Conservation (phyloP, 2,888 invertebrate species). For the Dynastes grantii region DNA sequence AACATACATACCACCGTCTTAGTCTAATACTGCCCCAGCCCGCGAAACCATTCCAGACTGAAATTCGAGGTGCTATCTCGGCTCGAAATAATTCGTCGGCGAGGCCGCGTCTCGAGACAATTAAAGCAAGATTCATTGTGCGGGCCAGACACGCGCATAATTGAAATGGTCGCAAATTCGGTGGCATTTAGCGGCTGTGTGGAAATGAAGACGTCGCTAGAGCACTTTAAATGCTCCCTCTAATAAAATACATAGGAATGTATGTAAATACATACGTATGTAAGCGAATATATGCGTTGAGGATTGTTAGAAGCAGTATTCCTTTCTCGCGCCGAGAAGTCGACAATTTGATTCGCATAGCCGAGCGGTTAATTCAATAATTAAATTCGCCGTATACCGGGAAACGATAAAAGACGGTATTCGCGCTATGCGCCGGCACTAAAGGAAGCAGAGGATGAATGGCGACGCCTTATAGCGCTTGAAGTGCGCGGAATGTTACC, state of each 20-base stretch:
- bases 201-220: conserved; percentile 57
- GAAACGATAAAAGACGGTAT: too few relatives aligned
- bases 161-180: conserved; percentile 60
- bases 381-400: conserved; percentile 32
- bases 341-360: conserved; percentile 35
- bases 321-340: conserved; percentile 20
- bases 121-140: conserved; percentile 64
- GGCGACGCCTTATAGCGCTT: too few relatives aligned
- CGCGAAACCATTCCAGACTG: conserved; percentile 16
- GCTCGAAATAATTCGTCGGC: conserved; percentile 54
- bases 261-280: too few relatives aligned
- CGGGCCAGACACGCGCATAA: conserved; percentile 61
- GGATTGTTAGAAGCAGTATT: neutral
- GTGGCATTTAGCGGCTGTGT: conserved; percentile 53
- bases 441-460: too few relatives aligned
- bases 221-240: conserved; percentile 3
- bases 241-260: too few relatives aligned
- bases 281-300: neutral
- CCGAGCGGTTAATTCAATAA: conserved; percentile 38
- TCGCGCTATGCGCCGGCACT: too few relatives aligned
- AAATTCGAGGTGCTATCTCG: conserved; percentile 37
- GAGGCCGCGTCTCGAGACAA: conserved; percentile 60
- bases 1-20: neutral
- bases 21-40: neutral
- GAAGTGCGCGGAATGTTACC: too few relatives aligned